These are phyloP conservation scores for Clitarchus hookeri DNA, from an alignment of 2,888 invertebrate genomes.

Conservation along the genomic window DNA sequence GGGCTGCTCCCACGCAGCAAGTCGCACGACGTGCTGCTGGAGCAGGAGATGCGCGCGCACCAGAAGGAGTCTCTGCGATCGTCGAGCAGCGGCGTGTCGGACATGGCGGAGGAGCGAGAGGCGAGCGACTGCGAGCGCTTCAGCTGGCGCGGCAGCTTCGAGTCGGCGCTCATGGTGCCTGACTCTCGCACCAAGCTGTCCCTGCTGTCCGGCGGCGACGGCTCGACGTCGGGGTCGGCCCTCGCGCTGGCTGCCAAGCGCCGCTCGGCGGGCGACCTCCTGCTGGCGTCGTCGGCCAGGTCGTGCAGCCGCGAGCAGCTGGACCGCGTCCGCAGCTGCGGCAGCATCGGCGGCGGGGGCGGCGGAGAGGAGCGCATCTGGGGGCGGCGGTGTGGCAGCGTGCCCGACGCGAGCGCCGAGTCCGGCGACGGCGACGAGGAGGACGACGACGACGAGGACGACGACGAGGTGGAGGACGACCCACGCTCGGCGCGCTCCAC, in stretches of 20 bases:
- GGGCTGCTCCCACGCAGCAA: slow-evolving; percentile 70
- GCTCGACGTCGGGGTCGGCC: slow-evolving; percentile 61
- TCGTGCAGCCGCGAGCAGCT: slow-evolving; percentile 77
- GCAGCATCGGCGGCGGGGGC: slow-evolving; percentile 72
- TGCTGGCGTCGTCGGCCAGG: slow-evolving; percentile 69
- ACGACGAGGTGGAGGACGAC: slow-evolving; percentile 56
- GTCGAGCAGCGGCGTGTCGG: slow-evolving; percentile 59
- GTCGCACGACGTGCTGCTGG: slow-evolving; percentile 78
- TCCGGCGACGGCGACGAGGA: slow-evolving; percentile 60
- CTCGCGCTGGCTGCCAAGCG: slow-evolving; percentile 74
- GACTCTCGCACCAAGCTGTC: slow-evolving; percentile 81
- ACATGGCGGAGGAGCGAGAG: slow-evolving; percentile 63
- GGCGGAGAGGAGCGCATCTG: slow-evolving; percentile 53
- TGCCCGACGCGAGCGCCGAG: slow-evolving; percentile 58
- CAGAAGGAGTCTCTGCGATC: not conserved
- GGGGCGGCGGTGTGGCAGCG: slow-evolving; percentile 60
- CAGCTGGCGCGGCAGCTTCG: slow-evolving; percentile 91
- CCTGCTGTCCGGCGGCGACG: slow-evolving; percentile 54
- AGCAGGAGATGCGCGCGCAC: slow-evolving; percentile 55
- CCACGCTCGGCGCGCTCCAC: slow-evolving; percentile 56
- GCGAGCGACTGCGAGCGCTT: slow-evolving; percentile 88
- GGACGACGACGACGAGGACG: slow-evolving; percentile 59
- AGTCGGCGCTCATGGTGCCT: slow-evolving; percentile 85
- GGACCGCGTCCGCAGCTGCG: slow-evolving; percentile 77
- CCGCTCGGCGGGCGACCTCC: slow-evolving; percentile 80